phyloP scores from a whole-genome alignment of 1,140 invertebrate species.

The Microplitis mediator region DNA sequence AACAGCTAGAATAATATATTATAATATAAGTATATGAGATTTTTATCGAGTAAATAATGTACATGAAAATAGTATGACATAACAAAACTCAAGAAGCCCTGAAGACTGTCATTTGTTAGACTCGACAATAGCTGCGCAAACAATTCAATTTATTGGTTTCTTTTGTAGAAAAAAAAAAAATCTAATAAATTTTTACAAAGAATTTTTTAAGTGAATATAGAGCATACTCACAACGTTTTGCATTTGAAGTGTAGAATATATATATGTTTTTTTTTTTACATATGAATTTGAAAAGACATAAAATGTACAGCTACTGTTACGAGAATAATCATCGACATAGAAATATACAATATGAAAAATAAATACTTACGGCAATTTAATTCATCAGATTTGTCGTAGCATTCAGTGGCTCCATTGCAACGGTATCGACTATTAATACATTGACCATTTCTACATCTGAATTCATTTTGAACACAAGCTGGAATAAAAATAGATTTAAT shows the following conservation, averaged over 20 bases:
- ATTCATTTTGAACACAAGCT: slow-evolving; percentile 53
- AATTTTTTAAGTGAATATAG: too few relatives aligned
- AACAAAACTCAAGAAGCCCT: background rate
- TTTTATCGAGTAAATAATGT: background rate
- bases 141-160: background rate
- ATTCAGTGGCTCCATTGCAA: slow-evolving; percentile 70
- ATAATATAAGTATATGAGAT: background rate
- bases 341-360: background rate
- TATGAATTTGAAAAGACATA: background rate
- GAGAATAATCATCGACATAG: background rate
- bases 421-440: slow-evolving; percentile 69
- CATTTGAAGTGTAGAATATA: background rate
- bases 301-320: background rate
- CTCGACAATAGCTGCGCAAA: background rate
- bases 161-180: background rate
- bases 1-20: background rate
- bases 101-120: background rate
- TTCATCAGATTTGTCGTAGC: slow-evolving; percentile 67
- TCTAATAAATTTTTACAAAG: background rate
- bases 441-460: slow-evolving; percentile 67
- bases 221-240: too few relatives aligned
- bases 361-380: slow-evolving; percentile 65
- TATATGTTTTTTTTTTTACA: background rate
- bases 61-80: background rate
- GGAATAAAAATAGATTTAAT: slow-evolving; percentile 25